Evolutionary conservation across 2,797 vertebrate genomes (phyloP).

Genomic region (Leontopithecus rosalia): DNA sequence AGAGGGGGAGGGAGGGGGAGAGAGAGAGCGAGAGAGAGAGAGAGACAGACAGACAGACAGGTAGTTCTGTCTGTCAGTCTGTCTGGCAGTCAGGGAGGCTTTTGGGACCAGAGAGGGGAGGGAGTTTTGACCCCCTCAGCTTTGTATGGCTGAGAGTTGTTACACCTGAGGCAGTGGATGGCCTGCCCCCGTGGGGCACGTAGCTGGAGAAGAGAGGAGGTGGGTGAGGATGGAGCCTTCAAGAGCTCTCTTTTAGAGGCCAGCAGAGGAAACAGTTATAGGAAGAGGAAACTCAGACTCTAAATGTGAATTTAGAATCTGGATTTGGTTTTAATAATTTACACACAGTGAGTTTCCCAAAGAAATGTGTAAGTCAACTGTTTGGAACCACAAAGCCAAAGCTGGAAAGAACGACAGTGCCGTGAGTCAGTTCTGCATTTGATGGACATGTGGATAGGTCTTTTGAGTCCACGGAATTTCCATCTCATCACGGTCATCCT

Average conservation of each 20-base stretch:
- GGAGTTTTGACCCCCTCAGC: background rate
- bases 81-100: background rate
- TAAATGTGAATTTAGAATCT: background rate
- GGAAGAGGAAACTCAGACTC: background rate
- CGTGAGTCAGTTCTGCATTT: background rate
- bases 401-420: background rate
- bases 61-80: no score
- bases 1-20: no score
- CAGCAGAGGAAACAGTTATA: background rate
- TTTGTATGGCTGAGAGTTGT: background rate
- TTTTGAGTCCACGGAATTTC: accelerated
- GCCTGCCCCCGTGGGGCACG: accelerated
- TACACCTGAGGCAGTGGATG: accelerated
- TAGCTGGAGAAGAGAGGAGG: background rate
- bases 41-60: background rate
- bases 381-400: background rate
- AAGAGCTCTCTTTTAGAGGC: background rate
- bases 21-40: no score
- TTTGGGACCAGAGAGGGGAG: background rate
- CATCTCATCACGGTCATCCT: accelerated
- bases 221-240: background rate
- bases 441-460: background rate
- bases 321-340: background rate
- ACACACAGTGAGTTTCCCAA: background rate
- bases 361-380: background rate